Evolutionary conservation across 2,113 vertebrate genomes (phyloP).

Genomic region (Sciurus niger): DNA sequence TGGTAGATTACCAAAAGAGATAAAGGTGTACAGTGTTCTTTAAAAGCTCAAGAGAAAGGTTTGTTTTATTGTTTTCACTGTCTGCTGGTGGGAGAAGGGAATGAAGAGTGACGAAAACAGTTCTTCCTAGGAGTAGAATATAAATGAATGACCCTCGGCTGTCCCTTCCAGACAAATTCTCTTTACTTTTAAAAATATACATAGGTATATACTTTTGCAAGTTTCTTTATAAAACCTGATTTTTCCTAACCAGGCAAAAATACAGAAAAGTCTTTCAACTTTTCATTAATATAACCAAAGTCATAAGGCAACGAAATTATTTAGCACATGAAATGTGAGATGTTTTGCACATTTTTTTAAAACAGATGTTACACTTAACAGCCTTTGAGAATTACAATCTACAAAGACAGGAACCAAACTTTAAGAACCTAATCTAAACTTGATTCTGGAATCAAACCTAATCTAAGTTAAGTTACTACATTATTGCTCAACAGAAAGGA

Average conservation of each 20-base stretch:
- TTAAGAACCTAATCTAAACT: slow-evolving; percentile 44
- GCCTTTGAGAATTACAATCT: slow-evolving; percentile 12
- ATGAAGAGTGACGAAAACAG: background rate
- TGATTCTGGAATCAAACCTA: slow-evolving; percentile 41
- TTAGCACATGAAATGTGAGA: slow-evolving; percentile 41
- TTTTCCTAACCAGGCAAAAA: slow-evolving; percentile 34
- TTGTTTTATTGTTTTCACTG: background rate
- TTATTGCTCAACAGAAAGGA: background rate
- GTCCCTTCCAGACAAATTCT: background rate
- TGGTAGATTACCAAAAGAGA: background rate
- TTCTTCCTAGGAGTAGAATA: slow-evolving; percentile 18
- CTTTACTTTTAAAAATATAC: slow-evolving; percentile 34
- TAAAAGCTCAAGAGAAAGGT: slow-evolving; percentile 48
- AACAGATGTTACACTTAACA: slow-evolving; percentile 28
- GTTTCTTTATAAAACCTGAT: slow-evolving; percentile 21
- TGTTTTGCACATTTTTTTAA: slow-evolving; percentile 54
- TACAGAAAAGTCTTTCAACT: slow-evolving; percentile 31
- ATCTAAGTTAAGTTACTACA: background rate
- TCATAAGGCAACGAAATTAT: slow-evolving; percentile 48
- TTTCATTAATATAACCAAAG: slow-evolving; percentile 49
- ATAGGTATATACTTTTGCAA: background rate
- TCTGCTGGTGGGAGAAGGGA: background rate
- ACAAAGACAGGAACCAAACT: background rate
- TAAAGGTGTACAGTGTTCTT: slow-evolving; percentile 11
- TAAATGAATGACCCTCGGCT: background rate